Evolutionary conservation across 2,797 vertebrate species (phyloP).

Genomic region (Sebastes dallii): DNA sequence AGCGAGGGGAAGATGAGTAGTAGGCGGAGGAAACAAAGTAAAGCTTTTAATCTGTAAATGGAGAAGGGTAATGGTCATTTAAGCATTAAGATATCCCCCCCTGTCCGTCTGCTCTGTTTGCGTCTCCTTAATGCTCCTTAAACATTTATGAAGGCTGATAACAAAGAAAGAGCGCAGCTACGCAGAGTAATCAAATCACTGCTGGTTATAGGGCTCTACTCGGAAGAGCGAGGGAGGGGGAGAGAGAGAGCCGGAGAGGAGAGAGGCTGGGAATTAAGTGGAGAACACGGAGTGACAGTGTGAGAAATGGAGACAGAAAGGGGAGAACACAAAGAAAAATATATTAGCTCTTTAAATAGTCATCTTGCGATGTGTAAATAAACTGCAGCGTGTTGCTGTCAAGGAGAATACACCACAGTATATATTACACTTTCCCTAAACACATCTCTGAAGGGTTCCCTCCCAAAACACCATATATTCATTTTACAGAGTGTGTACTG

Average conservation of each 20-base stretch:
- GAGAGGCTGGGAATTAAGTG: slow-evolving; percentile 20
- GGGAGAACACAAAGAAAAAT: slow-evolving; percentile 47
- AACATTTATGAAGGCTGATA: slow-evolving; percentile 86
- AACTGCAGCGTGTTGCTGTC: slow-evolving; percentile 40
- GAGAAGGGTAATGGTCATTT: slow-evolving; percentile 81
- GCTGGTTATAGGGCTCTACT: slow-evolving; percentile 67
- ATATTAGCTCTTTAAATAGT: slow-evolving; percentile 51
- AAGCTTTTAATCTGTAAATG: slow-evolving; percentile 90
- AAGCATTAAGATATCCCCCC: slow-evolving; percentile 77
- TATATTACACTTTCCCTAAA: slow-evolving; percentile 36
- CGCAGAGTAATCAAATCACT: slow-evolving; percentile 80
- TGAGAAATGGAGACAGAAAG: slow-evolving; percentile 48
- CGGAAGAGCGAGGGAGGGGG: slow-evolving; percentile 24
- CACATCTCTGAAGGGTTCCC: not conserved
- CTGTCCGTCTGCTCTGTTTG: slow-evolving; percentile 62
- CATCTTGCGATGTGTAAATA: slow-evolving; percentile 33
- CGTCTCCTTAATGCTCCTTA: slow-evolving; percentile 80
- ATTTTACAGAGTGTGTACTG: slow-evolving; percentile 12
- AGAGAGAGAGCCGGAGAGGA: not conserved
- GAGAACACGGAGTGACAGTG: slow-evolving; percentile 41
- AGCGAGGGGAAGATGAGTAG: slow-evolving; percentile 42
- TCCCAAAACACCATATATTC: slow-evolving; percentile 1
- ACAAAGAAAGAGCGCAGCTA: slow-evolving; percentile 73
- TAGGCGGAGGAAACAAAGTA: slow-evolving; percentile 77
- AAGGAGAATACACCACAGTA: slow-evolving; percentile 19